phyloP scores from a whole-genome alignment of 2,113 vertebrate species.

The Grallaria varia region DNA sequence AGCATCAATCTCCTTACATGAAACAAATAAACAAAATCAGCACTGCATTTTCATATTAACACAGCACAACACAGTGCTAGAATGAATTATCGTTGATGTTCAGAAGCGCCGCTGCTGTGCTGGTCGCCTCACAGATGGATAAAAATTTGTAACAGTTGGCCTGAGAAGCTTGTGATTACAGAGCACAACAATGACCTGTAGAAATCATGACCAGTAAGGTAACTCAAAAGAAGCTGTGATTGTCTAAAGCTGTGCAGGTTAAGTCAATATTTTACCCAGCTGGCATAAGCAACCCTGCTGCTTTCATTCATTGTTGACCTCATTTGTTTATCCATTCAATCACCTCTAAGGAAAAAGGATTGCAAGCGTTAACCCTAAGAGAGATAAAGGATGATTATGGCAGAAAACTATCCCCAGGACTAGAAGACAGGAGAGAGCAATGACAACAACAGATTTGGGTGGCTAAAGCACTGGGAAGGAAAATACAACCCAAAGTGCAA shows the following conservation, averaged over 20 bases:
- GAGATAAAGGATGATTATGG: not conserved
- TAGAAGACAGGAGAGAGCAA: not conserved
- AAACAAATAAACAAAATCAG: not conserved
- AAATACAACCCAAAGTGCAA: not conserved
- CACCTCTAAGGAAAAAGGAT: not conserved
- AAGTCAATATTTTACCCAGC: not conserved
- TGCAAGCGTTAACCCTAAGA: not conserved
- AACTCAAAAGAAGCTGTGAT: not conserved
- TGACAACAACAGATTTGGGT: not conserved
- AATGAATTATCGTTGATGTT: not conserved
- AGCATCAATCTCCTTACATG: not conserved
- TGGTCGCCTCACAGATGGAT: not conserved
- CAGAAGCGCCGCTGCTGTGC: not conserved
- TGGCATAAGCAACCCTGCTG: not conserved
- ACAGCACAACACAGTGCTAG: not conserved
- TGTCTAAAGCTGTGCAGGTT: not conserved
- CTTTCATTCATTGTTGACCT: not conserved
- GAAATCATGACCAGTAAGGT: not conserved
- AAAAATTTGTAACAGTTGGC: not conserved
- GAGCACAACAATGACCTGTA: not conserved
- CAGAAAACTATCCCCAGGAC: not conserved
- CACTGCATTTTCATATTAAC: slow-evolving; percentile 10
- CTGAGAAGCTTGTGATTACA: not conserved
- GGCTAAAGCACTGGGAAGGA: not conserved
- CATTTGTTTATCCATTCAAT: not conserved